Base-by-base conservation (phyloP, 2,113 vertebrate species). In the Colossoma macropomum region DNA sequence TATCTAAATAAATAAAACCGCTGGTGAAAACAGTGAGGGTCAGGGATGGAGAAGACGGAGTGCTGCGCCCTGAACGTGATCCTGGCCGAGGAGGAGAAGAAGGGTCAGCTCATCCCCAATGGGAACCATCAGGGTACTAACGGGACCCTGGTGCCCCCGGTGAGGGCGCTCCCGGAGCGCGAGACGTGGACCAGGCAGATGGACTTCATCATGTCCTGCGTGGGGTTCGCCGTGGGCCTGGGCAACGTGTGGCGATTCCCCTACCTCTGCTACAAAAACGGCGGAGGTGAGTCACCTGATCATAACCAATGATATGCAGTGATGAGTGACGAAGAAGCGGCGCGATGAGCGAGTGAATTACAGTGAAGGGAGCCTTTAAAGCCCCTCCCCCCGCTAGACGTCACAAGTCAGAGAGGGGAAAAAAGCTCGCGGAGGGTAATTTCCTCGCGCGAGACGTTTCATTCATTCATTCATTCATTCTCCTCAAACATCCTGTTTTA, bases 71-170 rank as follows among this genome's bases (percentile, higher is more conserved):
- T 90, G 60, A 84, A 80, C 0, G 71, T 91, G 84, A 87, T 87
- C 73, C 73, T 86, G 74, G 86, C 88, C 68, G 93, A 95, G 73
- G 93, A 95, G 73, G 94, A 95, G 88, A 91, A 89, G 83, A 93
- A 90, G 85, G 89, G 73, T 69, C 89, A 92, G 23, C 84, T 93
- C 34, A 89, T 89, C 52, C 90, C 93, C 0, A 95, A 71, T 25
- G 85, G 90, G 25, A 90, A 88, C 84, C 41, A 81, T 87, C 23
- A 82, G 72, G 89, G 88, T 0, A 23, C 86, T 0, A 93, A 92
- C 9, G 89, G 90, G 48, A 78, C 79, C 82, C 87, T 92, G 0
- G 79, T 88, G 80, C 63, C 74, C 68, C 85, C 82, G 17, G 88
- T 81, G 54, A 90, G 74, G 82, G 25, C 60, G 0, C 90, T 91